Evolutionary conservation across 2,888 invertebrate species (phyloP), one percentile per base, ranked within the genome.

Genomic region (Melitaea athalia): DNA sequence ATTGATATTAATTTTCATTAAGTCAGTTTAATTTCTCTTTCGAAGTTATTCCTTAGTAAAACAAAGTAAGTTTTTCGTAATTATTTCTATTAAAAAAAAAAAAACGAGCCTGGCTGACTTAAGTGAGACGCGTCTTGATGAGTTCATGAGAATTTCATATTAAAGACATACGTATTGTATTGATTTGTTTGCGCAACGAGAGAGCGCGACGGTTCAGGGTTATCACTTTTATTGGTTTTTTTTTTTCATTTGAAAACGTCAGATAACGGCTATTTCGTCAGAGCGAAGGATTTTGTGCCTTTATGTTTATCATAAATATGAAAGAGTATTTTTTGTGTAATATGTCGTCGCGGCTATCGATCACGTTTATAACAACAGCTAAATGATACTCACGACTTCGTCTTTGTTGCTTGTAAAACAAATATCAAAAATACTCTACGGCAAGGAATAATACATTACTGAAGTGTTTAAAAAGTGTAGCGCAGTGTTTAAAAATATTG

Each of bases 121-220:
- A 57, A 5, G 42, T 42, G 15, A 42, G 38, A 7, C 57, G 15
- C 57, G 38, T 38, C 38, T n/a, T 57, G 57, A 42, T 42, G 38
- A 57, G 42, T 57, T 15, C n/a, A 42, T 15, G 57, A 55, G 55
- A 55, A 55, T n/a, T 14, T 55, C 6, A 53, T 3, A 33, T 31
- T 53, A 53, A 38, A 55, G 33, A 38, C n/a, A 15, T 57, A n/a
- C n/a, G n/a, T n/a, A n/a, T n/a, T n/a, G 57, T 38, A 38, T 17
- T 42, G 57, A 42, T 57, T 42, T 42, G 57, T 42, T 57, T 57
- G 38, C 57, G 42, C 42, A 57, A 57, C 57, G 12, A 42, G 10
- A 15, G 57, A 15, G 38, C 38, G 11, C 42, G 38, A 38, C 42
- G 53, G 31, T 31, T 31, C n/a, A 15, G 15, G 42, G 57, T 57